phyloP scores from a whole-genome alignment of 2,797 vertebrate species.

The Eulemur mongoz region DNA sequence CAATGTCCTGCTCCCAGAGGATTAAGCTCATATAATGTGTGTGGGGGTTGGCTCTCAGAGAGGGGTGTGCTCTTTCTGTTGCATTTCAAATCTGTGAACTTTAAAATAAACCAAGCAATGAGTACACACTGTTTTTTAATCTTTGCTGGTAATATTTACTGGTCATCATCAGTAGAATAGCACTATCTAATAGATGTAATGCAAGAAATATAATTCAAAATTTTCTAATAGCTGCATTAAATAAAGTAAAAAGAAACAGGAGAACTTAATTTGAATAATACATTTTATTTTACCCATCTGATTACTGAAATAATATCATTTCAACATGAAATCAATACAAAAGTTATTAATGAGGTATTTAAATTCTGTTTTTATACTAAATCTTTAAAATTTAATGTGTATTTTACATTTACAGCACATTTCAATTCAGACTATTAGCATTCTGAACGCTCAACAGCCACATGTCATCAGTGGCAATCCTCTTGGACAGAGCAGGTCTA shows the following conservation, averaged over 20 bases:
- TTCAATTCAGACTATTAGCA: neutral
- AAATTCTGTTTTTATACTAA: slow-evolving; percentile 7
- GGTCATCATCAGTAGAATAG: neutral
- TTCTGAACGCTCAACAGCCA: neutral
- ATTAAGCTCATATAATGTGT: neutral
- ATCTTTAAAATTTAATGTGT: neutral
- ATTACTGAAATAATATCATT: neutral
- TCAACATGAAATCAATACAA: neutral
- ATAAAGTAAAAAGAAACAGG: neutral
- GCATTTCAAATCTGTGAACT: neutral
- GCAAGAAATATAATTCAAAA: neutral
- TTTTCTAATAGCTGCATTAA: slow-evolving; percentile 1
- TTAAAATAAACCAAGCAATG: neutral
- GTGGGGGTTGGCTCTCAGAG: neutral
- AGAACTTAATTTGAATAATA: neutral
- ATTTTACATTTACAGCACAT: neutral
- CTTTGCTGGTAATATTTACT: neutral
- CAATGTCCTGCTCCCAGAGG: neutral
- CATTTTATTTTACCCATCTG: neutral
- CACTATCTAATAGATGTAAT: neutral
- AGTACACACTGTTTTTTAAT: neutral
- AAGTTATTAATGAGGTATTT: neutral
- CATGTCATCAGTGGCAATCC: neutral
- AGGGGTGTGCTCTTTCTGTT: neutral
- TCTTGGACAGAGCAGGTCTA: neutral